Evolutionary conservation across 2,888 invertebrate species (phyloP).

Genomic region (Scotopteryx bipunctaria): DNA sequence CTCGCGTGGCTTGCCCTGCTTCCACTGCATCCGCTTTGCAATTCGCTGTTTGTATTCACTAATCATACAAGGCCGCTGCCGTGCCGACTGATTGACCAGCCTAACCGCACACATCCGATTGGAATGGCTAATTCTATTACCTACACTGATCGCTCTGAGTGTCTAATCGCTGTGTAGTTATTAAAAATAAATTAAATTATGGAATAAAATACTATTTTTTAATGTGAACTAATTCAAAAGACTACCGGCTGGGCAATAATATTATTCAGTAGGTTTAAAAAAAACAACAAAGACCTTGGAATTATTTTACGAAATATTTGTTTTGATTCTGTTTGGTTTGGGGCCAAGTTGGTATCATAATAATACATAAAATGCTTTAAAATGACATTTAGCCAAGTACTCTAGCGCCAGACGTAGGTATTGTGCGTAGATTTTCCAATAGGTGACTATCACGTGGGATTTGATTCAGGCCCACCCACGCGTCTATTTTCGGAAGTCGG

Average conservation of each 20-base stretch:
- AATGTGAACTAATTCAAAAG: neutral
- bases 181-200: no score
- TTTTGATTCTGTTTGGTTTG: neutral
- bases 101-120: slow-evolving; percentile 70
- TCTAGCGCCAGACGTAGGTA: slow-evolving; percentile 22
- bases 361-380: neutral
- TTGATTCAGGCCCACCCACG: slow-evolving; percentile 49
- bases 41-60: slow-evolving; percentile 64
- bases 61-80: slow-evolving; percentile 69
- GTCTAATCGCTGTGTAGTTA: no score
- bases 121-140: slow-evolving; percentile 50
- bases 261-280: neutral
- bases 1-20: slow-evolving; percentile 65
- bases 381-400: neutral
- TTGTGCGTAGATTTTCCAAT: slow-evolving; percentile 39
- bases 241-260: neutral
- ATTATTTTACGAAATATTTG: neutral
- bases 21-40: slow-evolving; percentile 74
- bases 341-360: neutral
- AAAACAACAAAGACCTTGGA: neutral
- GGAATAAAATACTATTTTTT: no score
- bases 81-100: slow-evolving; percentile 68
- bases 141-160: slow-evolving; percentile 38
- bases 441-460: slow-evolving; percentile 42
- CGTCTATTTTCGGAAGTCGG: slow-evolving; percentile 42